phyloP scores from a whole-genome alignment of 2,113 vertebrate genomes.

The Hipposideros armiger region DNA sequence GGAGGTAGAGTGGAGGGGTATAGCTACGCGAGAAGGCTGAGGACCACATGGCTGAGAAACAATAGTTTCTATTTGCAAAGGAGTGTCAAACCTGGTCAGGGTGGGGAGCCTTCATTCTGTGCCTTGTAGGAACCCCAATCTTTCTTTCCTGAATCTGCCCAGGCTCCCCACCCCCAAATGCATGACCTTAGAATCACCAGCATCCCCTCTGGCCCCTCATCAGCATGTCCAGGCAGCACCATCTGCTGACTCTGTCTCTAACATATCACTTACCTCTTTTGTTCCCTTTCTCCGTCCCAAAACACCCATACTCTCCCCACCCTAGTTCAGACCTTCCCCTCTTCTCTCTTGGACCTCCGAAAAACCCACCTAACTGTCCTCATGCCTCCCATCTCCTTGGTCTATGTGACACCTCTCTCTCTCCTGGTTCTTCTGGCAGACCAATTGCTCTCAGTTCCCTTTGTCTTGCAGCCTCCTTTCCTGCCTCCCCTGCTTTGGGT shows the following conservation, averaged over 20 bases:
- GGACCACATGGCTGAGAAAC: not conserved
- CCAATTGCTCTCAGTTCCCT: not conserved
- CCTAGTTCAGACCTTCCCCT: not conserved
- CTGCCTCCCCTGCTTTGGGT: not conserved
- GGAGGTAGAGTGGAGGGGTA: not conserved
- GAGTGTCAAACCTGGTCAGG: not conserved
- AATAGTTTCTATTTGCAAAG: constrained; percentile 38
- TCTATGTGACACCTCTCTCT: not conserved
- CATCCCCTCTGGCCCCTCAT: not conserved
- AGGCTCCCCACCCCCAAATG: not conserved
- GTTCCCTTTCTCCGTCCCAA: not conserved
- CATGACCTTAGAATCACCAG: not conserved
- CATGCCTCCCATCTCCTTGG: not conserved
- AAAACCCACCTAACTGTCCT: not conserved
- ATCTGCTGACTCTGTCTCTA: not conserved
- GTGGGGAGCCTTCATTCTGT: not conserved
- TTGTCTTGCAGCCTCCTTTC: constrained; percentile 8
- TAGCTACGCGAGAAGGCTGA: not conserved
- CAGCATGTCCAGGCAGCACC: not conserved
- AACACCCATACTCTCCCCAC: not conserved
- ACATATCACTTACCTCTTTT: not conserved
- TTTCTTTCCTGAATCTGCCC: not conserved
- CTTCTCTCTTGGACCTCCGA: not conserved
- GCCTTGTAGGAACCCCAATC: not conserved
- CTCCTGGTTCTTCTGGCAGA: not conserved